These are phyloP conservation scores for Porites australiensis DNA, from an alignment of 64 coral and sea anemone genomes.

Conservation along the genomic window DNA sequence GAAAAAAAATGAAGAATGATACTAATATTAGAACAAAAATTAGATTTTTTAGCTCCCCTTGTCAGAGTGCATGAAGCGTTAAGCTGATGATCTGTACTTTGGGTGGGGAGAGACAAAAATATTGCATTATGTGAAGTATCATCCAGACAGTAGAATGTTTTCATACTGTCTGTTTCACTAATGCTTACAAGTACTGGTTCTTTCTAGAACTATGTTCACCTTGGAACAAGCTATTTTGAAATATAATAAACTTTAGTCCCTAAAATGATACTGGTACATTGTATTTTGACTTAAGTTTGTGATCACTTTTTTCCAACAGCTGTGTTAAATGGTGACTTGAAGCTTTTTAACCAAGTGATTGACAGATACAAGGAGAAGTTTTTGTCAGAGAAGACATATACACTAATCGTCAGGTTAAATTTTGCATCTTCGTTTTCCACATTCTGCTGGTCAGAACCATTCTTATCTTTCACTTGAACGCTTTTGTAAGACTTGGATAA, in stretches of 20 bases:
- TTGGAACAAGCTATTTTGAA: too few species aligned
- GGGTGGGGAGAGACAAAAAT: slow-evolving; percentile 41
- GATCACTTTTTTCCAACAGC: slow-evolving; percentile 51
- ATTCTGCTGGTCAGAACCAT: too few species aligned
- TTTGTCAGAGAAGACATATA: slow-evolving; percentile 96
- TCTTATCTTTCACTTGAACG: not conserved
- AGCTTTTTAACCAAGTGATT: slow-evolving; percentile 94
- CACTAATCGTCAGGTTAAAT: slow-evolving; percentile 90
- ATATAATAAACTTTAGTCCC: not conserved
- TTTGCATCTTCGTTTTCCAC: not conserved
- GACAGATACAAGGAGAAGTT: slow-evolving; percentile 96
- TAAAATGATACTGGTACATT: not conserved
- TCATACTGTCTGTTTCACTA: not conserved
- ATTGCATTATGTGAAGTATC: not conserved
- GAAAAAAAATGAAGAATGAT: too few species aligned
- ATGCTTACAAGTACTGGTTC: not conserved
- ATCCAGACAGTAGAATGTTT: not conserved
- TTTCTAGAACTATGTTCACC: too few species aligned
- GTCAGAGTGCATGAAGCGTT: slow-evolving; percentile 47
- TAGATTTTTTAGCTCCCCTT: not conserved
- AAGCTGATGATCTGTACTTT: slow-evolving; percentile 30
- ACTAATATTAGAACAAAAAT: too few species aligned
- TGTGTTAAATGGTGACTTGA: slow-evolving; percentile 96
- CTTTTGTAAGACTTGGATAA: too few species aligned
- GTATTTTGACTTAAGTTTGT: not conserved